Evolutionary conservation across 2,797 vertebrate genomes (phyloP), one percentile per base, ranked within the genome.

Genomic region (Lophotriccus pileatus): DNA sequence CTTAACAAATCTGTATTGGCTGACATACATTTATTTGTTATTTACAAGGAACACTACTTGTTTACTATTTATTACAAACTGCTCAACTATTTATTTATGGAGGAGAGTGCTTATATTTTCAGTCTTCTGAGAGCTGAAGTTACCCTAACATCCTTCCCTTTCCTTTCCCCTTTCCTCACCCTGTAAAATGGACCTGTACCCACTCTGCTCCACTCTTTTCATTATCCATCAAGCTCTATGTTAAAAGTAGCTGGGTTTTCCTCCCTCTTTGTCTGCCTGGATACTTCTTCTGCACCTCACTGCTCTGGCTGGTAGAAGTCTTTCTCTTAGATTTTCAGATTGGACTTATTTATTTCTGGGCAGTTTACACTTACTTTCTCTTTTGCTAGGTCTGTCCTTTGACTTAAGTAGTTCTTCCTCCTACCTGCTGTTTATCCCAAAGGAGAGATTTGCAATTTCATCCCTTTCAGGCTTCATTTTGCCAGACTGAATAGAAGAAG

Each of bases 361-460:
- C 30, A 74, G 27, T 67, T 85, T 87, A 63, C 15, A 74, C 32
- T 5, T 41, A 32, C 44, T 64, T 70, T 76, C 12, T 82, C 39
- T 25, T 60, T 79, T 78, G 12, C 24, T 74, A 46, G 37, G 10
- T 47, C 37, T 85, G 41, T 77, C 60, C 36, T 84, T 81, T 64
- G 67, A 75, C 53, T 87, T 60, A 46, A 85, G 9, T 20, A 63
- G 24, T 49, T 89, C 30, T 85, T 91, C 16, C 32, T 66, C 15
- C 25, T 30, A 8, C 2, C 22, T 46, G 41, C 12, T 92, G 64
- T 74, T 93, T 74, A 74, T 59, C 32, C 60, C 12, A 46, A 58
- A 39, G 36, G 75, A 82, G 25, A 49, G 74, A 78, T 83, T 92
- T 96, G 62, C 58, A 85, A 77, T 94, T 89, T 72, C 79, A 72